Base-by-base conservation (phyloP, 2,888 invertebrate genomes). In the Chrysina gloriosa region DNA sequence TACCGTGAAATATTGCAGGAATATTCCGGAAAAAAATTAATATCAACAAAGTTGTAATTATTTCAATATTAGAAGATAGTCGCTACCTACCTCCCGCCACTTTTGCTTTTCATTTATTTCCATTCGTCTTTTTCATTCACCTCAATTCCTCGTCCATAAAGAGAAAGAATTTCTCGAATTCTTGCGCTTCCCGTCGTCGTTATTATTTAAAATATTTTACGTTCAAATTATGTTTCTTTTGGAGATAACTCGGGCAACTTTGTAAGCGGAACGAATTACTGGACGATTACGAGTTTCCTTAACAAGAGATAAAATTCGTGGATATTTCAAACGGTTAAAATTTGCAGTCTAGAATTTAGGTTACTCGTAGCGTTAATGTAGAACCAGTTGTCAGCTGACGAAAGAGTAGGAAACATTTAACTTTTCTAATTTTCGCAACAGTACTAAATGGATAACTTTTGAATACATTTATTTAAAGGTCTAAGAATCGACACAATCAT, bases 121-220 rank as follows among this genome's bases (percentile, higher is more conserved):
- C 47, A 23, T 47, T 47, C 54, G 11, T 54, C 52, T 54, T 9
- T n/a, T 16, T 29, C 14, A 9, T 31, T 31, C 6, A 19, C 16
- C 3, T 19, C 21, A 19, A 21, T 19, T 31, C 47, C 47, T 19
- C 56, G 21, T 36, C 16, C 56, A 25, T 23, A 39, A 36, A 56
- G 21, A 16, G 25, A 56, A 39, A 36, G 39, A 23, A 56, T 56
- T 56, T 56, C 39, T 56, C 56, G 36, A 39, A 56, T 56, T 56
- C 56, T 23, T 56, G 39, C 23, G 11, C 56, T 56, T 56, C 25
- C 39, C 39, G 36, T n/a, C 56, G 39, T 39, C 23, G 56, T 39
- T 56, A 56, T 56, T 56, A 56, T 56, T 56, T 56, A 56, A 56
- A 56, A 56, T 56, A 56, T 56, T 56, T 56, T 36, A 36, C 23